Evolutionary conservation across 2,888 invertebrate species (phyloP), one percentile per base, ranked within the genome.

Genomic region (Harpagoxenus sublaevis): DNA sequence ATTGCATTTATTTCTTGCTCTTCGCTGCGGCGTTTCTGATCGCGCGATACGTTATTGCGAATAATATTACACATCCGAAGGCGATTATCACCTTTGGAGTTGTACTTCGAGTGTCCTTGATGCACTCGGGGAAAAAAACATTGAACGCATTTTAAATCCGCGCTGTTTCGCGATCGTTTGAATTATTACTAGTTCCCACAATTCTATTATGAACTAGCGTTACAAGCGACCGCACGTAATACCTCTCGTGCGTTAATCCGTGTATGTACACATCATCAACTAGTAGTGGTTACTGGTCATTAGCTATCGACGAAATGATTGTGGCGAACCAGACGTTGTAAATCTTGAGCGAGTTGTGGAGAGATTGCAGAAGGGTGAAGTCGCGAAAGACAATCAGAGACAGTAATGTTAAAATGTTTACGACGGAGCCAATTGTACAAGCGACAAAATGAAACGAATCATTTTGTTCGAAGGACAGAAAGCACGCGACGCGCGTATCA

Each of bases 171-270:
- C 81, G 83, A 87, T 86, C 68, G 63, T 77, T 88, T 88, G 87
- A 88, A 90, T 90, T 89, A 85, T 88, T 88, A 85, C 73, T 45
- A 82, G 84, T 92, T 92, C 91, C 92, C 92, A 92, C 92, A 91
- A 91, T 89, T 92, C 88, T 91, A 90, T 92, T 91, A 90, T 88
- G 78, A 65, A 31, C 86, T 65, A 84, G 6, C 51, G 60, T 77
- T 87, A 82, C 77, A 57, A 85, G 39, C 70, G 48, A 74, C n/a
- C 39, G 60, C 66, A 89, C 89, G 87, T 89, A 89, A 90, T 77
- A 77, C 66, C 53, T 89, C 86, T 85, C 75, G 86, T 84, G 84
- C 83, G 62, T 62, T 78, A 79, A 84, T 87, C 86, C 85, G 65
- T 78, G 10, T 23, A 28, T 18, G 15, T 55, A 48, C 2, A 68